Base-by-base conservation (phyloP, 1,140 invertebrate species). In the Drosophila ambigua region DNA sequence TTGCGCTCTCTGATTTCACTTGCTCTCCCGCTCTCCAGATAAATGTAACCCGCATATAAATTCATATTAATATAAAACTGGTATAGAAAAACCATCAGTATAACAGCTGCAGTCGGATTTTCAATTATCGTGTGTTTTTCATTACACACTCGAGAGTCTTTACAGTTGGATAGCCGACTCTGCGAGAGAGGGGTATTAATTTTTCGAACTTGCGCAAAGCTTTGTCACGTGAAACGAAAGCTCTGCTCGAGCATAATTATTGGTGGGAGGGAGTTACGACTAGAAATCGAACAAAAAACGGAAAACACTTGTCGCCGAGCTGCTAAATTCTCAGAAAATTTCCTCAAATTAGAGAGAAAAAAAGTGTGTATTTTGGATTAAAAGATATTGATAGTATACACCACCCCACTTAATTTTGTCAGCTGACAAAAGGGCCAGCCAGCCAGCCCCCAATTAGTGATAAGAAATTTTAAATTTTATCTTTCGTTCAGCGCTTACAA, bases 191-290 rank as follows among this genome's bases (percentile, higher is more conserved):
- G 52, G 49, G 58, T 66, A 67, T 79, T 53, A 51, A n/a, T 65
- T 78, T 78, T 88, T 89, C 84, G 84, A 88, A 83, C 80, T 88
- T 77, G 48, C 49, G 43, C 35, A 83, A 89, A 89, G 84, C 84
- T 88, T 54, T 72, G 80, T 88, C 84, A 88, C 84, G 84, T 88
- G 84, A 88, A 88, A 66, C 55, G 48, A 88, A 88, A 88, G 84
- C 84, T 88, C 69, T 89, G 50, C 53, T 62, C 46, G 53, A 55
- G 49, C 44, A 68, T 63, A 51, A 76, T 69, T 71, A 44, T 51
- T 41, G 44, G 20, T 2, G 57, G 8, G 54, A 49, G 20, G 58
- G 55, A 76, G 75, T 76, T 72, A 54, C 44, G 7, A 15, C 24
- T 24, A 67, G 45, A 73, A 74, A 59, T 52, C 46, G 43, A 51